A percentile compares a stretch with the other conserved stretches of the same genome.
Evolutionary conservation across 2,113 vertebrate genomes (phyloP).

Genomic region (Rhegmatorhina hoffmannsi): DNA sequence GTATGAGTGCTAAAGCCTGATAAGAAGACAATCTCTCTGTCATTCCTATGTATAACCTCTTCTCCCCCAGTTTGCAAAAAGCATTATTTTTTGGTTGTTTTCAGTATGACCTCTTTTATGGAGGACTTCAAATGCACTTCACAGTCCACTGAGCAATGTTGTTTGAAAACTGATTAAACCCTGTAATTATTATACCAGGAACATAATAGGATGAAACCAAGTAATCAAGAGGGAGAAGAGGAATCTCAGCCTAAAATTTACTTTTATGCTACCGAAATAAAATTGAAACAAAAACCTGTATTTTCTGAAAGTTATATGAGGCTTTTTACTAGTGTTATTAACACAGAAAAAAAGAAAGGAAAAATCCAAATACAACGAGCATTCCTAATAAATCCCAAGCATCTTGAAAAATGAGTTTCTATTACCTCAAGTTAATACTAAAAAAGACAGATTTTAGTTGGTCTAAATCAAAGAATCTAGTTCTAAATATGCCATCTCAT

Average conservation of each 20-base stretch:
- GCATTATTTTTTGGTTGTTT: neutral
- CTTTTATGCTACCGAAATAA: neutral
- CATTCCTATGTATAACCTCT: neutral
- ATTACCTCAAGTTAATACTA: neutral
- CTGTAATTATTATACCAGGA: conserved; percentile 30
- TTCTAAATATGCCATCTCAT: neutral
- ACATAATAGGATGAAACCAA: conserved; percentile 23
- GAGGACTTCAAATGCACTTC: conserved; percentile 20
- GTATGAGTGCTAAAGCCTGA: neutral
- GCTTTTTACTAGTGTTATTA: neutral
- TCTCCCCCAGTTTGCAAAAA: neutral
- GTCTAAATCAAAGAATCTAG: neutral
- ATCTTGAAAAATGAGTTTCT: neutral
- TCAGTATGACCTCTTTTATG: neutral
- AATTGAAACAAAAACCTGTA: neutral
- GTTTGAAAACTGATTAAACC: conserved; percentile 55
- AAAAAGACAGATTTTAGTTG: neutral
- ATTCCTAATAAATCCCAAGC: neutral
- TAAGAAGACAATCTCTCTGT: neutral
- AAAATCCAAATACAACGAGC: neutral
- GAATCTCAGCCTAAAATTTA: neutral
- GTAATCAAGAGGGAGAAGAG: neutral
- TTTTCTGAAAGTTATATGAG: neutral
- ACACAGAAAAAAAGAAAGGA: neutral
- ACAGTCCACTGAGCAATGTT: neutral